These are phyloP conservation scores for Anoura caudifer DNA, from an alignment of 2,113 vertebrate genomes.

Conservation along the genomic window DNA sequence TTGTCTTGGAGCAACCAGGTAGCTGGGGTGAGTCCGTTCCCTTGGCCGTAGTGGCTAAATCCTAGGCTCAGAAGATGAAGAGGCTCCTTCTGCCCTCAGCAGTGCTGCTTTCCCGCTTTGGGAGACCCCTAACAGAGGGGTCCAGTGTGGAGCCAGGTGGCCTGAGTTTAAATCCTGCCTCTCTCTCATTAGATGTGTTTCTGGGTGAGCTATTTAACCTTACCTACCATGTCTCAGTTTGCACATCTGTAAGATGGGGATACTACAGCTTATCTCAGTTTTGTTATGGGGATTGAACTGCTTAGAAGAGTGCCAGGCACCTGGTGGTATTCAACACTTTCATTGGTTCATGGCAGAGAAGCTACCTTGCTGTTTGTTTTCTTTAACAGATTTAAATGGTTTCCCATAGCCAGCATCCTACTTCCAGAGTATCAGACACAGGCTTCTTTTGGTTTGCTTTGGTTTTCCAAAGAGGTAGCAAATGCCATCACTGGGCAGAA, in stretches of 20 bases:
- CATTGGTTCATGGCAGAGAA: neutral
- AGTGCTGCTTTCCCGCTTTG: neutral
- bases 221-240: neutral
- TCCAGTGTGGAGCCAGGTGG: neutral
- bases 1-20: neutral
- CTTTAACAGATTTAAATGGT: slow-evolving; percentile 10
- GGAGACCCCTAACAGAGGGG: neutral
- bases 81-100: neutral
- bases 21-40: neutral
- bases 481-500: neutral
- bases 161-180: neutral
- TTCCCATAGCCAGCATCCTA: neutral
- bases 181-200: neutral
- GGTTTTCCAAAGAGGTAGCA: neutral
- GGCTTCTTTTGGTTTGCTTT: neutral
- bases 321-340: neutral
- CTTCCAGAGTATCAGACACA: neutral
- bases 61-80: neutral
- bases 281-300: neutral
- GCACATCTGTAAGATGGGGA: neutral
- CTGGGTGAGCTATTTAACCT: neutral
- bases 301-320: neutral
- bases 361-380: neutral
- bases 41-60: neutral
- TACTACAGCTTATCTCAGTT: neutral